These are phyloP conservation scores for Drosophila arawakana DNA, from an alignment of 1,140 invertebrate species.

Conservation along the genomic window DNA sequence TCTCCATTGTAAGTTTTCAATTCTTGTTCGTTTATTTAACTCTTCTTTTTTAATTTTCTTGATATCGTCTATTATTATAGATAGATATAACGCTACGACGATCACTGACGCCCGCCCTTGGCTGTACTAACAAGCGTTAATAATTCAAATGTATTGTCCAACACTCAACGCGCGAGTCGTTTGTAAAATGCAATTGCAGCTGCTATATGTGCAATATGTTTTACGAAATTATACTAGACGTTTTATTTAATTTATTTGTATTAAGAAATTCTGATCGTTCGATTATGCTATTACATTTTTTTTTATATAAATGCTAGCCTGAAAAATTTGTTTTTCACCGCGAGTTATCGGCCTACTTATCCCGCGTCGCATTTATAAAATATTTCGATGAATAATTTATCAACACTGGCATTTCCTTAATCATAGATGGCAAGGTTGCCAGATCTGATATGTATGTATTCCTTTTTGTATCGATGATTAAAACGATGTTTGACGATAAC, in stretches of 20 bases:
- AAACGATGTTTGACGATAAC: too few relatives aligned
- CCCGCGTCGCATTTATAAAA: too few relatives aligned
- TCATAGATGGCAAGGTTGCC: too few relatives aligned
- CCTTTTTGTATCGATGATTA: too few relatives aligned
- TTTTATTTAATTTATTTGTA: not conserved
- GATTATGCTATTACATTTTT: not conserved
- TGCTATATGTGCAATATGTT: not conserved
- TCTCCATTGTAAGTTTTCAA: slow-evolving; percentile 46
- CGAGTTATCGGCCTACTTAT: not conserved
- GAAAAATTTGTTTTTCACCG: not conserved
- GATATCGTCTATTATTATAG: slow-evolving; percentile 25
- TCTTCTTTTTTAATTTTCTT: too few relatives aligned
- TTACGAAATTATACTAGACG: not conserved
- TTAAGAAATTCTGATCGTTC: not conserved
- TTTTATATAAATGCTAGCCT: slow-evolving; percentile 3
- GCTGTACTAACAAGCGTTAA: slow-evolving; percentile 71
- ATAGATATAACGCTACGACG: slow-evolving; percentile 14
- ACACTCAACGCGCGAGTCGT: slow-evolving; percentile 60
- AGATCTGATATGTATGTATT: too few relatives aligned
- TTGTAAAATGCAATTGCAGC: slow-evolving; percentile 27
- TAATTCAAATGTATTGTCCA: slow-evolving; percentile 68
- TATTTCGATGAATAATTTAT: not conserved
- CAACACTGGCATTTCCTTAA: not conserved
- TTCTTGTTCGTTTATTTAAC: not conserved
- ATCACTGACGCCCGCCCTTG: slow-evolving; percentile 54